Base-by-base conservation (phyloP, 92 coral and sea anemone species). In the Zoanthus sociatus region DNA sequence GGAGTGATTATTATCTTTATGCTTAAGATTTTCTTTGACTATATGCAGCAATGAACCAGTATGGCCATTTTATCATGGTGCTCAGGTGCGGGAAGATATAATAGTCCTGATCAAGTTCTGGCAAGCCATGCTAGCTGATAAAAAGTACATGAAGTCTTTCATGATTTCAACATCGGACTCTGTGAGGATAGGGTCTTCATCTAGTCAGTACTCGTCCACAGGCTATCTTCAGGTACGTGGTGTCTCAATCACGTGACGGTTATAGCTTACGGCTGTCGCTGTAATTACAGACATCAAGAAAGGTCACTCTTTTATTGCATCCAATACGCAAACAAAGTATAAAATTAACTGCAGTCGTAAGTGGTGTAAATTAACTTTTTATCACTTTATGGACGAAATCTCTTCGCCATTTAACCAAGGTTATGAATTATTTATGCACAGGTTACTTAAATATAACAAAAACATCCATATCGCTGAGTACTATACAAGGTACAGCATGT, bases 81-180 rank as follows among this genome's bases (percentile, higher is more conserved):
- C 90, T 16, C 97, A 91, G 78, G 90, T 97, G 44, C 93, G 99
- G 6, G 95, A 93, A 71, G 99, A 97, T 33, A 89, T 97, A 45
- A 91, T 83, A 56, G 94, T 94, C 46, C 84, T 97, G 83, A 93
- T 97, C 66, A 97, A 97, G 89, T 97, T 97, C 89, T 97, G 99
- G 99, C 99, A 97, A 83, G 97, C 99, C 31, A 95, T 97, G 76
- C 88, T 93, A 9, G 93, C 98, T 42, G 99, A 97, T 89, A 97
- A 95, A 90, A 97, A 97, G 78, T 94, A 94, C 96, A 91, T 94
- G 89, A 94, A 94, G 89, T 77, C 86, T 87, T 93, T 94, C 73
- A 93, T 94, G 98, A 84, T 87, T 50, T 81, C 85, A n/a, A 81
- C 85, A 20, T 64, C 85, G 26, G 75, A 81, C 44, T 66, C 85